Evolutionary conservation across 2,888 invertebrate genomes (phyloP).

Genomic region (Parasteatoda lunata): DNA sequence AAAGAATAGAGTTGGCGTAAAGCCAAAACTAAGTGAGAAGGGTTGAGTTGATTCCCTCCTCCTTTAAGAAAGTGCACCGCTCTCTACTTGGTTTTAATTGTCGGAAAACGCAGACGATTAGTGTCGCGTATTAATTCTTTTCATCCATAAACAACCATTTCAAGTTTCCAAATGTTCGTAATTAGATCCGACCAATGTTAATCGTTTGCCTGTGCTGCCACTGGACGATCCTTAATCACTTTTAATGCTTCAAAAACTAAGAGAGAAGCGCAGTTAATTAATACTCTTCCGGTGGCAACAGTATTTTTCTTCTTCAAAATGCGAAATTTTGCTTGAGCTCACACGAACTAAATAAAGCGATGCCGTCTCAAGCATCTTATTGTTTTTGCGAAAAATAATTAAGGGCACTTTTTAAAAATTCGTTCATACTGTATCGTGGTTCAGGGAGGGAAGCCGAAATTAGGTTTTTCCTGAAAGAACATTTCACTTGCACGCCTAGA

Average conservation of each 20-base stretch:
- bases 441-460: not conserved
- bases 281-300: conserved; percentile 33
- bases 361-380: conserved; percentile 9
- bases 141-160: conserved; percentile 65
- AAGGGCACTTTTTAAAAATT: conserved; percentile 28
- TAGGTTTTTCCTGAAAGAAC: not conserved
- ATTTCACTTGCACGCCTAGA: conserved; percentile 5
- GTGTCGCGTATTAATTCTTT: conserved; percentile 64
- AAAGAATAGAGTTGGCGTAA: conserved; percentile 34
- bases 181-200: conserved; percentile 63
- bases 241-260: conserved; percentile 62
- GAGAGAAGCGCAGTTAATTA: conserved; percentile 59
- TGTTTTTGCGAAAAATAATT: conserved; percentile 61
- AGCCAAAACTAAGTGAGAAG: conserved; percentile 29
- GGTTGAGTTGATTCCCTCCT: conserved; percentile 22
- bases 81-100: conserved; percentile 54
- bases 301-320: conserved; percentile 6
- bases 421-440: not conserved
- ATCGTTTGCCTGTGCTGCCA: conserved; percentile 51
- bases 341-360: conserved; percentile 19
- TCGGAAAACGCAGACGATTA: conserved; percentile 46
- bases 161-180: conserved; percentile 53
- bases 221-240: conserved; percentile 65
- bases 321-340: not conserved
- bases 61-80: conserved; percentile 23